These are phyloP conservation scores for Neoascia interrupta DNA, from an alignment of 2,888 invertebrate genomes.

Conservation along the genomic window DNA sequence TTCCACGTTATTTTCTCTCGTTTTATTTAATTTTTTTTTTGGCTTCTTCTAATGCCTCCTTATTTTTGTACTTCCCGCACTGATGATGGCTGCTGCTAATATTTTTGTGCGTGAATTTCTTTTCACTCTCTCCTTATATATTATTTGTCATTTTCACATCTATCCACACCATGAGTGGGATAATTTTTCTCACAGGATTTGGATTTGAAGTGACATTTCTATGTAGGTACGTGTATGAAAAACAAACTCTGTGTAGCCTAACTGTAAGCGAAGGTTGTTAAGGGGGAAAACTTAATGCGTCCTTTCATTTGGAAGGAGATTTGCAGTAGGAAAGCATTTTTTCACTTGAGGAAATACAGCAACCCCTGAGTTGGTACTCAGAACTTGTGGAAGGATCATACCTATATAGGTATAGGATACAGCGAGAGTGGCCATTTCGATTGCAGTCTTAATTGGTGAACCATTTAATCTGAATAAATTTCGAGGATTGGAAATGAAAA, in stretches of 20 bases:
- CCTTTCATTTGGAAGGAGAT: slow-evolving; percentile 24
- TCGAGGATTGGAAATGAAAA: slow-evolving; percentile 28
- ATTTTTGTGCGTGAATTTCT: slow-evolving; percentile 64
- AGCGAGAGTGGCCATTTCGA: slow-evolving; percentile 38
- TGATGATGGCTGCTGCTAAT: slow-evolving; percentile 55
- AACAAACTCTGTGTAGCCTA: slow-evolving; percentile 57
- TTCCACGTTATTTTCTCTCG: slow-evolving; percentile 40
- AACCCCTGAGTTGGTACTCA: slow-evolving; percentile 24
- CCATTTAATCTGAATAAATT: slow-evolving; percentile 32
- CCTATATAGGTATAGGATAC: slow-evolving; percentile 10
- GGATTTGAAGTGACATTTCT: slow-evolving; percentile 68
- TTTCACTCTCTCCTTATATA: slow-evolving; percentile 48
- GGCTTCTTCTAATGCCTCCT: background rate
- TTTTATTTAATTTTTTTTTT: background rate
- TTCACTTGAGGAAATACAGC: slow-evolving; percentile 25
- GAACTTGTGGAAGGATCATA: slow-evolving; percentile 4
- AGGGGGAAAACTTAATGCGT: slow-evolving; percentile 43
- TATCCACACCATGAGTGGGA: slow-evolving; percentile 66
- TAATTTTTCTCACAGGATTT: slow-evolving; percentile 68
- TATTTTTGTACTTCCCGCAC: slow-evolving; percentile 18
- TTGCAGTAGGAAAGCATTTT: background rate
- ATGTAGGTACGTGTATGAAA: too few species aligned
- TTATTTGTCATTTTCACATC: slow-evolving; percentile 64
- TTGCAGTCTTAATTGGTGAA: slow-evolving; percentile 42
- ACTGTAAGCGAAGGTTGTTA: slow-evolving; percentile 60